These are phyloP conservation scores for Sceliomorpha sp. DNA, from an alignment of 2,888 invertebrate genomes.

Conservation along the genomic window DNA sequence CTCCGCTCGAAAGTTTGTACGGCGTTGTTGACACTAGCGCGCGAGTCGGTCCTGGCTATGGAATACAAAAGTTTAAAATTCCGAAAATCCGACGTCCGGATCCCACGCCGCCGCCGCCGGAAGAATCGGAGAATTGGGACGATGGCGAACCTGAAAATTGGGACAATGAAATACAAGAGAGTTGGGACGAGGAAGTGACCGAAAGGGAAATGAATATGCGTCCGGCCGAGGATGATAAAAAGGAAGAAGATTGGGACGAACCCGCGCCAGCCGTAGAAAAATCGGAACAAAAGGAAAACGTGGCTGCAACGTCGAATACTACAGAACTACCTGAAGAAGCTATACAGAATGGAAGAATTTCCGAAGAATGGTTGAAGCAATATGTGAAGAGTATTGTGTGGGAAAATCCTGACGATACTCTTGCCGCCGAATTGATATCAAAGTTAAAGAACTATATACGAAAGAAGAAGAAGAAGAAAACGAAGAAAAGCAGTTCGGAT, in stretches of 20 bases:
- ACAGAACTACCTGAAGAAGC: background rate
- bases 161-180: constrained; percentile 33
- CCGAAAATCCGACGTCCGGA: constrained; percentile 81
- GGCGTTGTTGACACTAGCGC: constrained; percentile 76
- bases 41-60: constrained; percentile 80
- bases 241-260: constrained; percentile 27
- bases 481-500: constrained; percentile 83
- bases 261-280: background rate
- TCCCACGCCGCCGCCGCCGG: constrained; percentile 60
- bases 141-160: too few species aligned
- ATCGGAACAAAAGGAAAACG: constrained; percentile 1
- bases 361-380: background rate
- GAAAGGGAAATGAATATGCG: constrained; percentile 68
- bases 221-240: constrained; percentile 52
- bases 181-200: constrained; percentile 60
- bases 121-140: constrained; percentile 53
- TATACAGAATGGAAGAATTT: background rate
- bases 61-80: constrained; percentile 82
- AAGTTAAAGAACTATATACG: constrained; percentile 74
- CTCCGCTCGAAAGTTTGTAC: constrained; percentile 81
- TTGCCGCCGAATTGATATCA: constrained; percentile 80
- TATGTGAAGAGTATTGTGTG: constrained; percentile 4
- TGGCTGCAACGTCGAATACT: background rate
- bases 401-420: constrained; percentile 1
- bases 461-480: constrained; percentile 81